These are phyloP conservation scores for Cossypha polioptera DNA, from an alignment of 2,797 vertebrate species.

Conservation along the genomic window DNA sequence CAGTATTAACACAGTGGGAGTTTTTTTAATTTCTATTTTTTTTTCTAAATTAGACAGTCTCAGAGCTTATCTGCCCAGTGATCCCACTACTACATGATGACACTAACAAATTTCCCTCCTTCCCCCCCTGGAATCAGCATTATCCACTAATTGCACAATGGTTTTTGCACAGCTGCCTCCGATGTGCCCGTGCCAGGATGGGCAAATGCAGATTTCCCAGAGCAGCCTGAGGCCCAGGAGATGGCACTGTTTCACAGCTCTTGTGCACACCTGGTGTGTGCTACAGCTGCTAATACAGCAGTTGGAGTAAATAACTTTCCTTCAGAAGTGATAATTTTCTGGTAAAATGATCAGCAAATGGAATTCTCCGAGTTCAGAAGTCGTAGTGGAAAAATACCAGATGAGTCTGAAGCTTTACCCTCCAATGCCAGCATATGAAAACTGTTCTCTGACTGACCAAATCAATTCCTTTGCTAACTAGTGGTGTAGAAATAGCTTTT, in stretches of 20 bases:
- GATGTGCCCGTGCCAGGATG: fast-evolving
- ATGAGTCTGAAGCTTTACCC: not conserved
- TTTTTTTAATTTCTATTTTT: not conserved
- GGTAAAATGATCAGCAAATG: conserved; percentile 61
- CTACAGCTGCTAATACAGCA: not conserved
- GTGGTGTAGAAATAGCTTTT: not conserved
- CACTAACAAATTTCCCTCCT: not conserved
- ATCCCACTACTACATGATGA: not conserved
- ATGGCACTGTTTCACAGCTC: conserved; percentile 50
- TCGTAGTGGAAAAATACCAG: conserved; percentile 65
- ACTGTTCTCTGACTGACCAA: not conserved
- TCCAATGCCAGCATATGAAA: not conserved
- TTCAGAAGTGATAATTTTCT: conserved; percentile 66
- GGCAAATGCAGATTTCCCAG: not conserved
- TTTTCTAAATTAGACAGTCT: not conserved
- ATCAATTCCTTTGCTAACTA: conserved; percentile 39
- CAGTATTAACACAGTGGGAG: not conserved
- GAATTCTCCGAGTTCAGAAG: conserved; percentile 33
- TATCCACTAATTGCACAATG: not conserved
- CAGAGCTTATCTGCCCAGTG: not conserved
- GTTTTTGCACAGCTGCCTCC: not conserved
- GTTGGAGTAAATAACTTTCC: conserved; percentile 48
- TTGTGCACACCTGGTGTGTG: not conserved
- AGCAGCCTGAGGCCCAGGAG: not conserved
- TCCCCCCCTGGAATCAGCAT: not conserved